phyloP scores from a whole-genome alignment of 2,113 vertebrate genomes.

The Tachysurus vachellii region DNA sequence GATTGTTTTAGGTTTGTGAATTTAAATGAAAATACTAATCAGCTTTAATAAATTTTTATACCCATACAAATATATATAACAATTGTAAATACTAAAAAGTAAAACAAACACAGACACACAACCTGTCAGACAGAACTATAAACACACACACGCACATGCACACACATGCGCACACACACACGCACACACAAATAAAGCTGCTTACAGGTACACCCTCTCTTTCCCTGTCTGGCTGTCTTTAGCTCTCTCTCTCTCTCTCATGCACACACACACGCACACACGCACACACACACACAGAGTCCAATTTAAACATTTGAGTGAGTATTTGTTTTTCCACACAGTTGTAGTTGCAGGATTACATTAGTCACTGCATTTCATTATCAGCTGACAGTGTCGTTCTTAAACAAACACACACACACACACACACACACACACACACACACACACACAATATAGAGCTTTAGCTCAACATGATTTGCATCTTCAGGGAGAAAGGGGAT shows the following conservation, averaged over 20 bases:
- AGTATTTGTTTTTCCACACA: not conserved
- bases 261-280: not conserved
- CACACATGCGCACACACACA: not conserved
- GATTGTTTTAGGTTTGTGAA: not conserved
- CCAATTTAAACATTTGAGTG: not conserved
- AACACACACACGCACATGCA: not conserved
- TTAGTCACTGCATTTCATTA: not conserved
- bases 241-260: too few relatives aligned
- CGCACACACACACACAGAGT: not conserved
- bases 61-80: not conserved
- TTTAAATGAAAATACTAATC: not conserved
- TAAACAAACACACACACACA: not conserved
- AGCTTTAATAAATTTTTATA: not conserved
- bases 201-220: not conserved
- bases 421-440: not conserved
- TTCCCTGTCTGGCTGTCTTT: too few relatives aligned
- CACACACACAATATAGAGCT: not conserved
- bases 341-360: not conserved
- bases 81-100: not conserved
- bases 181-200: not conserved
- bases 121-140: not conserved
- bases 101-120: not conserved
- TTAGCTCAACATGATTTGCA: not conserved
- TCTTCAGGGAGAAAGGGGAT: conserved; percentile 7
- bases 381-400: not conserved